Conservation (phyloP, 2,888 invertebrate species). For the Pollenia griseotomentosa region DNA sequence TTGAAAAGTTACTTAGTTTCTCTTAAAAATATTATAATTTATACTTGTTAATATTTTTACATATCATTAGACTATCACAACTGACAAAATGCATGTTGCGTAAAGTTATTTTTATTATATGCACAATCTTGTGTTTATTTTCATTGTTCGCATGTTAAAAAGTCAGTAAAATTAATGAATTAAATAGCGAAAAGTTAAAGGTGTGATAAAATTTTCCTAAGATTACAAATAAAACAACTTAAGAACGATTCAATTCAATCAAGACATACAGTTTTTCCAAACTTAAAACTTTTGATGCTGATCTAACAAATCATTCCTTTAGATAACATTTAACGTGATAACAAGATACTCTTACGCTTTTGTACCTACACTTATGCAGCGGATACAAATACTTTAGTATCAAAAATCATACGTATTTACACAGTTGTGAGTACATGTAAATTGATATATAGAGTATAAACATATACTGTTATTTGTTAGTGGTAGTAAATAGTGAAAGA, state of each 20-base stretch:
- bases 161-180: slow-evolving; percentile 11
- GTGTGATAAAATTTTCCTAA: background rate
- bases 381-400: slow-evolving; percentile 58
- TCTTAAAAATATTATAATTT: slow-evolving; percentile 40
- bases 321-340: background rate
- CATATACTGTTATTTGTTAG: slow-evolving; percentile 18
- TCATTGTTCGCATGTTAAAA: background rate
- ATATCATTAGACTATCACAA: slow-evolving; percentile 55
- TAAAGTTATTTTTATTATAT: slow-evolving; percentile 41
- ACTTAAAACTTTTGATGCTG: background rate
- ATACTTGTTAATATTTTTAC: slow-evolving; percentile 54
- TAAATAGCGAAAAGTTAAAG: background rate
- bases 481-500: slow-evolving; percentile 58
- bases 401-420: slow-evolving; percentile 35
- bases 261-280: too few relatives aligned
- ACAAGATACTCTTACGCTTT: slow-evolving; percentile 3
- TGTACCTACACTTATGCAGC: slow-evolving; percentile 41
- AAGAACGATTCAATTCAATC: too few relatives aligned
- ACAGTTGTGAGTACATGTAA: background rate
- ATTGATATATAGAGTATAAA: background rate
- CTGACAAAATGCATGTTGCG: slow-evolving; percentile 42
- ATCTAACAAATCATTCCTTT: slow-evolving; percentile 15
- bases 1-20: background rate
- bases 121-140: slow-evolving; percentile 25
- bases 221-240: too few relatives aligned